A percentile compares a stretch with the other conserved stretches of the same genome.
These are phyloP conservation scores for Chrysochloris asiatica DNA, from an alignment of 2,113 vertebrate genomes.

Conservation along the genomic window DNA sequence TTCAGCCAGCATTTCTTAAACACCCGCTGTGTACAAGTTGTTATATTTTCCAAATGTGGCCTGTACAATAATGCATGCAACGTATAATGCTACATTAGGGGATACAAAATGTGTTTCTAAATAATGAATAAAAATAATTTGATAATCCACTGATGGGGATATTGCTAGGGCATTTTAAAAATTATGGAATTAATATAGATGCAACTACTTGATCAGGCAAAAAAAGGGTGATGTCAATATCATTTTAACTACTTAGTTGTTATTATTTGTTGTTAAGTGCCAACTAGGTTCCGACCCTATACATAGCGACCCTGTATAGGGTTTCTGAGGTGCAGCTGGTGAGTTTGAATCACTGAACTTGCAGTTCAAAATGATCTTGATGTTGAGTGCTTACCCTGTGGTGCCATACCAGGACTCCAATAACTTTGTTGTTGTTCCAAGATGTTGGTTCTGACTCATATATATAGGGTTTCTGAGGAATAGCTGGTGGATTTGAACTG, in stretches of 20 bases:
- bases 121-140: neutral
- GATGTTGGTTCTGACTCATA: no score
- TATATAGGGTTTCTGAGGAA: no score
- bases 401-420: no score
- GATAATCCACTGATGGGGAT: neutral
- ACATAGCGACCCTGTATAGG: no score
- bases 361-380: no score
- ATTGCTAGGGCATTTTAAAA: neutral
- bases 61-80: neutral
- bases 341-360: no score
- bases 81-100: neutral
- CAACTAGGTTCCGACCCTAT: no score
- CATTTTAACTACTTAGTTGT: neutral
- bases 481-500: no score
- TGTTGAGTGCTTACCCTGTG: no score
- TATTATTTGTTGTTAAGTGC: no score
- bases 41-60: neutral
- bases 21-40: neutral
- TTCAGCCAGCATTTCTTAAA: neutral
- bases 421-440: no score
- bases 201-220: neutral
- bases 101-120: neutral
- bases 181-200: neutral
- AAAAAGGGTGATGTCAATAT: neutral
- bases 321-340: no score